A percentile compares a stretch with the other conserved stretches of the same genome.
These are phyloP conservation scores for Platyrinchus mystaceus DNA, from an alignment of 2,797 vertebrate species.

Conservation along the genomic window DNA sequence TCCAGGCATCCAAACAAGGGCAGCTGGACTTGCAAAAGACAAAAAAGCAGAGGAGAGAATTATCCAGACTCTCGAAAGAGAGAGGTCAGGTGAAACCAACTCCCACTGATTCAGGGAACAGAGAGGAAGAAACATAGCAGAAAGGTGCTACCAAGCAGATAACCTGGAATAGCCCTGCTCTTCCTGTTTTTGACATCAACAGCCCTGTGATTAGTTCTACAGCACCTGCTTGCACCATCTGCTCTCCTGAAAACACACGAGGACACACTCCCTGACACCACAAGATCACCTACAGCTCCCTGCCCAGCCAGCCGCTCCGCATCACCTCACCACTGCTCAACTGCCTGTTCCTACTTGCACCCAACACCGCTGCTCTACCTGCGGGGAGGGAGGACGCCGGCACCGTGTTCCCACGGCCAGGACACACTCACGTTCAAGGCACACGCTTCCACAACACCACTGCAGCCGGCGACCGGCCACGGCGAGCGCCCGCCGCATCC, in stretches of 20 bases:
- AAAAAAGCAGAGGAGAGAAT: neutral
- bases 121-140: conserved; percentile 5
- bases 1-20: neutral
- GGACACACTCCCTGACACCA: neutral
- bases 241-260: neutral
- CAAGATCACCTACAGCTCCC: neutral
- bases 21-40: neutral
- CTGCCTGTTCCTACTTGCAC: neutral
- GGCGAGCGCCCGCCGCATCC: neutral
- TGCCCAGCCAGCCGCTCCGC: fast-evolving
- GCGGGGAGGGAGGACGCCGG: neutral
- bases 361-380: neutral
- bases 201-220: neutral
- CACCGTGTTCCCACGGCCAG: neutral
- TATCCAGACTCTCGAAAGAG: neutral
- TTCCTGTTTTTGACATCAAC: neutral
- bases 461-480: neutral
- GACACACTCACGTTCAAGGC: neutral
- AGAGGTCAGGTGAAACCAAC: conserved; percentile 27
- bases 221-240: neutral
- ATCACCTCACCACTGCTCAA: neutral
- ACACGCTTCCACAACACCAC: neutral
- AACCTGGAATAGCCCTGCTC: neutral
- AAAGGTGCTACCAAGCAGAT: neutral
- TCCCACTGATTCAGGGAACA: conserved; percentile 50